Conservation (phyloP, 2,797 vertebrate species). For the Xenopus petersii region DNA sequence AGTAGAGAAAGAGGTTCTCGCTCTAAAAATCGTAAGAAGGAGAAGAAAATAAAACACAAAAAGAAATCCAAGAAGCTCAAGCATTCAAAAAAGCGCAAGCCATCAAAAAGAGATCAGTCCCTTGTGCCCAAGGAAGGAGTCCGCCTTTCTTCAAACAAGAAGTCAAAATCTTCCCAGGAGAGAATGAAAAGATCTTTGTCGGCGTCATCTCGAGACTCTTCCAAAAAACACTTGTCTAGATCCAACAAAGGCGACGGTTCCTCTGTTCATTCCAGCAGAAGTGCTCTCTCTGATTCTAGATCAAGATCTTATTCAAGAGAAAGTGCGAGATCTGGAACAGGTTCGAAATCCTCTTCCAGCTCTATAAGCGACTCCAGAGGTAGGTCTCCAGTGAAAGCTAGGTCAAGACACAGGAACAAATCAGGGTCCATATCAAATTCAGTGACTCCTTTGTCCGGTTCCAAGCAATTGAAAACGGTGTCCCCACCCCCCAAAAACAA, state of each 20-base stretch:
- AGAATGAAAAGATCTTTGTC: constrained; percentile 73
- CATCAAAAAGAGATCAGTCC: constrained; percentile 58
- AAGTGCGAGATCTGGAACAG: constrained; percentile 54
- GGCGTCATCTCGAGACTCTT: constrained; percentile 65
- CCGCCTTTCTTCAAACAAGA: constrained; percentile 68
- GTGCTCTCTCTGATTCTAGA: constrained; percentile 74
- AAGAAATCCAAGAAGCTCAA: constrained; percentile 92
- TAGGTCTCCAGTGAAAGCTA: constrained; percentile 62
- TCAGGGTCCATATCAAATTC: constrained; percentile 60
- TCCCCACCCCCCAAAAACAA: constrained; percentile 68
- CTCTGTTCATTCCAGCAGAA: constrained; percentile 69
- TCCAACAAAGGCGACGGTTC: constrained; percentile 71
- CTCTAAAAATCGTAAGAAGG: constrained; percentile 73
- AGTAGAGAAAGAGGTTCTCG: constrained; percentile 70
- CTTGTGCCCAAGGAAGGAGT: constrained; percentile 66
- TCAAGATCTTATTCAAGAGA: constrained; percentile 69
- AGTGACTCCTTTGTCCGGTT: constrained; percentile 49
- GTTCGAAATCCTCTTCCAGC: constrained; percentile 43
- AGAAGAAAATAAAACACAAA: constrained; percentile 86
- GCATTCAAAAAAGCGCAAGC: constrained; percentile 79
- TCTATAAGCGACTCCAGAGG: constrained; percentile 57
- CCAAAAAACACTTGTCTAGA: constrained; percentile 70
- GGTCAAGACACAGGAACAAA: constrained; percentile 58
- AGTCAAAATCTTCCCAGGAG: constrained; percentile 63
- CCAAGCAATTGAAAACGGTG: constrained; percentile 59